Evolutionary conservation across 2,797 vertebrate species (phyloP), one percentile per base, ranked within the genome.

Genomic region (Enteromius treurensis): DNA sequence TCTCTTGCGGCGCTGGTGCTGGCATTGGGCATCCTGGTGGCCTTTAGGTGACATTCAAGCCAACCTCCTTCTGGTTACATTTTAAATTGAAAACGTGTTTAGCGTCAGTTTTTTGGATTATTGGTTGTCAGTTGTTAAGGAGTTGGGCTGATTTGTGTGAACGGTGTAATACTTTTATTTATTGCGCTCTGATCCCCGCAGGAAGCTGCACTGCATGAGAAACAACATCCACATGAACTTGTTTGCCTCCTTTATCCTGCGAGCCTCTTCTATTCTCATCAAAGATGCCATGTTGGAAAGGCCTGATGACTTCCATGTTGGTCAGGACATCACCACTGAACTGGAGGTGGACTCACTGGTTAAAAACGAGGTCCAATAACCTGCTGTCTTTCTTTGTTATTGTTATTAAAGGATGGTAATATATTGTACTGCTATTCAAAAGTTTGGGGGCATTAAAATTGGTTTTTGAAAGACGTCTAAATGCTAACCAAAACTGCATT

Each of bases 211-310:
- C 86, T 98, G 97, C 91, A 97, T 95, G 89, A 95, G 97, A 67
- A 98, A 97, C 91, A 96, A 96, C 85, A 96, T 98, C 92, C 97
- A 98, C 87, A 96, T 96, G 93, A 97, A 98, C 91, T 94, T 98
- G 82, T 98, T 98, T 89, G 91, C 93, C 0, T 97, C 97, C 49
- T 97, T 97, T 89, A 93, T 96, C 88, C 94, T 98, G 82, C 93
- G 96, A 76, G 97, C 95, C 0, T 87, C 93, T 13, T 95, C 96
- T 19, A 96, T 98, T 88, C 96, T 98, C 34, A 94, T 95, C 29
- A 95, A 97, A 80, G 97, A 98, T 0, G 96, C 96, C 0, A 93
- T 97, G 92, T 86, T 98, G 37, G 92, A 94, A 64, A 90, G 89
- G 21, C 81, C 89, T 5, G 64, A 83, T 5, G 76, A 51, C 60